Conservation (phyloP, 2,113 vertebrate genomes). For the Seriola rivoliana region DNA sequence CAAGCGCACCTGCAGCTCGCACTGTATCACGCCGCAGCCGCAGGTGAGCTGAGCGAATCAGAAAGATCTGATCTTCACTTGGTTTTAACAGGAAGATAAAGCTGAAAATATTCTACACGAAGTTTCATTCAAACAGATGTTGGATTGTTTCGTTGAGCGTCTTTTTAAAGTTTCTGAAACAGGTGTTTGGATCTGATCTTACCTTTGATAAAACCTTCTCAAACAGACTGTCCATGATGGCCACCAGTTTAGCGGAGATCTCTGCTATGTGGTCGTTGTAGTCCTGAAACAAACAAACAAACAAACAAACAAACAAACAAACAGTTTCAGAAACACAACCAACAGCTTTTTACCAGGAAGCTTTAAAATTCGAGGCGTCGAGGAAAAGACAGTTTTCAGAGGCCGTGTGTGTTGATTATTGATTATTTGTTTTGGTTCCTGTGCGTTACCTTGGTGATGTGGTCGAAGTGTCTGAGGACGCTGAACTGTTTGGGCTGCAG, state of each 20-base stretch:
- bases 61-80: too few relatives aligned
- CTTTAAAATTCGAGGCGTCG: too few relatives aligned
- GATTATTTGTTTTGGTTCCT: not conserved
- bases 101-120: too few relatives aligned
- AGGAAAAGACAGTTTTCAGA: too few relatives aligned
- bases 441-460: constrained; percentile 94
- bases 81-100: too few relatives aligned
- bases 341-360: too few relatives aligned
- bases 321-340: not conserved
- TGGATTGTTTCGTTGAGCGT: too few relatives aligned
- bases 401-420: not conserved
- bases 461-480: constrained; percentile 96
- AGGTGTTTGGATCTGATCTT: constrained; percentile 4
- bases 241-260: constrained; percentile 96
- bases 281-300: constrained; percentile 85
- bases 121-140: too few relatives aligned
- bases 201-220: constrained; percentile 97
- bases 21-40: too few relatives aligned
- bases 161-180: too few relatives aligned
- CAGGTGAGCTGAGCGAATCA: too few relatives aligned
- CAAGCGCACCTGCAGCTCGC: too few relatives aligned
- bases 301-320: not conserved
- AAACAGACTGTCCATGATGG: constrained; percentile 98
- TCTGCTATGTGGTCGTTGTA: constrained; percentile 98
- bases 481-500: constrained; percentile 95